Percentiles rank a stretch among this genome's conserved stretches.
Conservation (phyloP, 2,113 vertebrate species). For the Picathartes gymnocephalus region DNA sequence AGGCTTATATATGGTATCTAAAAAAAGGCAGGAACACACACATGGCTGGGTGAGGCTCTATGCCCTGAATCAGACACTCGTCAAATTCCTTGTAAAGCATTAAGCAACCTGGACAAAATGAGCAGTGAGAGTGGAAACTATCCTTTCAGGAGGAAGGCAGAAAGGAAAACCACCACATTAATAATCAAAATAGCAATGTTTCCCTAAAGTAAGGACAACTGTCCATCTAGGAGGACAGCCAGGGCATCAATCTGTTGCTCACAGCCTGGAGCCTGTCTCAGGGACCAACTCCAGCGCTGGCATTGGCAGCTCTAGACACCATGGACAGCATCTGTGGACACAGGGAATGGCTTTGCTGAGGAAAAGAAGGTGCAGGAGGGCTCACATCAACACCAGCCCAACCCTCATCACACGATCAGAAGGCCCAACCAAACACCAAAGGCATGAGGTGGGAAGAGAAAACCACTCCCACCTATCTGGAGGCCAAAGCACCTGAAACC, state of each 20-base stretch:
- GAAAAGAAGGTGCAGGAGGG: background rate
- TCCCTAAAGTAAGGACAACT: background rate
- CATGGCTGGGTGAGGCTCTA: background rate
- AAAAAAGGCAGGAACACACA: background rate
- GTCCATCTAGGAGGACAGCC: background rate
- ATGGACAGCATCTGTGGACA: background rate
- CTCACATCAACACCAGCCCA: background rate
- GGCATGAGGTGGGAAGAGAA: background rate
- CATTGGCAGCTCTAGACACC: background rate
- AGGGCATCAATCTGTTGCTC: background rate
- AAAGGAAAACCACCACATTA: background rate
- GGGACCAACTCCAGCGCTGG: fast-evolving
- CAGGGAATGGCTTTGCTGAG: background rate
- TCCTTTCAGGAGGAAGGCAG: background rate
- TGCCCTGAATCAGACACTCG: background rate
- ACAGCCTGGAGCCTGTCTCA: background rate
- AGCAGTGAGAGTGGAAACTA: background rate
- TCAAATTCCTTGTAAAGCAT: background rate
- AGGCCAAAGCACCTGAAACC: background rate
- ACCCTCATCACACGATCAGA: fast-evolving
- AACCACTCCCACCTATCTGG: background rate
- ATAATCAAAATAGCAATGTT: background rate
- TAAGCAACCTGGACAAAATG: background rate
- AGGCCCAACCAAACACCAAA: background rate
- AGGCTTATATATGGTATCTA: background rate